Evolutionary conservation across 2,113 vertebrate genomes (phyloP), one percentile per base, ranked within the genome.

Genomic region (Marmota monax): DNA sequence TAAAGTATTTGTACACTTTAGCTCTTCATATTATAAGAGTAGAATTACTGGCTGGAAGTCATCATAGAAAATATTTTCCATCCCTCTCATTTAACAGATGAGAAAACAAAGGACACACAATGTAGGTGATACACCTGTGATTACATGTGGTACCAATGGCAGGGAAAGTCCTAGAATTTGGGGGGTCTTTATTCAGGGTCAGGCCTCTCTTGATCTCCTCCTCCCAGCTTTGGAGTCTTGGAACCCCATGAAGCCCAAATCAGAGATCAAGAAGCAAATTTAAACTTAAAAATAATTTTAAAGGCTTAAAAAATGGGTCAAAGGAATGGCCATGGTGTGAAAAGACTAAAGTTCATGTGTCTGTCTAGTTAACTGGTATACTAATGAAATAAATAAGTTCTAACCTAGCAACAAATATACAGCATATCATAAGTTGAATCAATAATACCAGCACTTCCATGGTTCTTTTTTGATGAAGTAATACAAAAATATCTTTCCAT

Each of bases 391-490:
- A 70, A 80, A 34, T 56, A 13, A 42, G 17, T 7, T 32, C 45
- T 27, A 51, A 23, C 22, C 58, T 25, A 83, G 3, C 39, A 25
- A 16, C 4, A 88, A 76, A 51, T 53, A 82, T 67, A 82, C 37
- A 34, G 3, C 7, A 22, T 34, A 63, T 79, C 93, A 42, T 65
- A 65, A 80, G 4, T 42, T 63, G 5, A 13, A 27, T 74, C 70
- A 34, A 42, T 37, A 29, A 72, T 39, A 42, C 51, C 51, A 87
- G 12, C 14, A 78, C 32, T 45, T 76, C 74, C 22, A 51, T 23
- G 27, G n/a, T n/a, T 83, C 42, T 78, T 48, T 56, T 94, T 16
- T 84, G 58, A 76, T 80, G 82, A 92, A 6, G 29, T 13, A n/a
- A 2, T 27, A 17, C 17, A 79, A 82, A 85, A 61, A 56, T 39